Base-by-base conservation (phyloP, 2,888 invertebrate species). In the Petrophora chlorosata region DNA sequence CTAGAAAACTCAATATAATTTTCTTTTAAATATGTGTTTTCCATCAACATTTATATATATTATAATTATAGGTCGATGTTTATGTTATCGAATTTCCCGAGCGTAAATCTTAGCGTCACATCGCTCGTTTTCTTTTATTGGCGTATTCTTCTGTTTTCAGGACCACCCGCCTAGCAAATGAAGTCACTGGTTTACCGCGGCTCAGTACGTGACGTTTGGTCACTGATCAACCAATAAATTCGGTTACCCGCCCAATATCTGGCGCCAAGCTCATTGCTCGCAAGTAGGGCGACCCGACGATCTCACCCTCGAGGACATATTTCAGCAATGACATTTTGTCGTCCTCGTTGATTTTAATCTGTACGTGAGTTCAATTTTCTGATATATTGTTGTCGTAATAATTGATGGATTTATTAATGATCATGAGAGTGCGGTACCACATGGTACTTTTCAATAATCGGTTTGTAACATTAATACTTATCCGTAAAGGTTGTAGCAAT, bases 181-280 rank as follows among this genome's bases (percentile, higher is more conserved):
- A 46, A 53, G 45, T 34, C 35, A 48, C 44, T 51, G 54, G 28
- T 53, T 41, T 29, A 42, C 53, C 15, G 4, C 38, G 5, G 32
- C 17, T 32, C 22, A 23, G 34, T 56, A 56, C 49, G 59, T 61
- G 56, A 52, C 55, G 59, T 50, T 44, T 42, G 46, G 43, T 52
- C 49, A 51, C 52, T 59, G 47, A 59, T 56, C 54, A 40, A 54
- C 45, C 56, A 56, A 56, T 54, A 54, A 59, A 58, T 60, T 61
- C 58, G 43, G 46, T 54, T 43, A 41, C 59, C 50, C 45, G 46
- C 58, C 45, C 56, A 64, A 64, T 60, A 40, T 53, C 61, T 56
- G 64, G 69, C 67, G 68, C 63, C 64, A 44, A 41, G 17, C 53
- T 47, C 56, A 61, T 65, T 65, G 56, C 51, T 14, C 46, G 50